Evolutionary conservation across 2,113 vertebrate species (phyloP).

Genomic region (Pterocles burchelli): DNA sequence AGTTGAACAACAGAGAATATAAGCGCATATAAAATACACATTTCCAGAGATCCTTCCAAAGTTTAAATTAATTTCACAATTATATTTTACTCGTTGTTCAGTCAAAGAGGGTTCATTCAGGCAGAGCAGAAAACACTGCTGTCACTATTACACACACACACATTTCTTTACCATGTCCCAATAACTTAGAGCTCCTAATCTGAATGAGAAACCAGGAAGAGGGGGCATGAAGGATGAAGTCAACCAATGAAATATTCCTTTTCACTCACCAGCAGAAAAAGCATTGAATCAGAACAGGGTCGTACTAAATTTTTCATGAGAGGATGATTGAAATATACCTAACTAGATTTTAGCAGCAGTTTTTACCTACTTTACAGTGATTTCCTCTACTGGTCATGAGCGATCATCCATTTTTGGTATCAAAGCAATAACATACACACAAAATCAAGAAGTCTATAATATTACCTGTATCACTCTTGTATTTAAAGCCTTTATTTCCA

Average conservation of each 20-base stretch:
- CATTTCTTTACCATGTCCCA: background rate
- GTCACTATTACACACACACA: background rate
- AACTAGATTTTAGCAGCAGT: background rate
- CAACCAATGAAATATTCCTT: constrained; percentile 22
- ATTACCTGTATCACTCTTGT: accelerated
- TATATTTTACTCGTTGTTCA: background rate
- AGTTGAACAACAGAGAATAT: background rate
- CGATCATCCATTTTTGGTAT: background rate
- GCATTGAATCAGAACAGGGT: background rate
- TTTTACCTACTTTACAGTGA: background rate
- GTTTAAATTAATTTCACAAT: background rate
- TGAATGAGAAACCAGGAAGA: constrained; percentile 15
- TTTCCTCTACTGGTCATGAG: background rate
- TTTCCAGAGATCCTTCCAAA: background rate
- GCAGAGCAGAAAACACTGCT: constrained; percentile 8
- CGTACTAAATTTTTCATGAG: background rate
- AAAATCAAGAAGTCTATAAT: background rate
- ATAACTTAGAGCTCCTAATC: background rate
- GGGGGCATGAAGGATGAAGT: background rate
- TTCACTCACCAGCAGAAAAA: constrained; percentile 44
- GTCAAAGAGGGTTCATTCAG: background rate
- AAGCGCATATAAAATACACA: background rate
- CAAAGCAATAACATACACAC: background rate
- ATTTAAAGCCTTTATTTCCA: background rate
- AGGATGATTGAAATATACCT: background rate